Base-by-base conservation (phyloP, 2,113 vertebrate genomes). In the Shinisaurus crocodilurus region DNA sequence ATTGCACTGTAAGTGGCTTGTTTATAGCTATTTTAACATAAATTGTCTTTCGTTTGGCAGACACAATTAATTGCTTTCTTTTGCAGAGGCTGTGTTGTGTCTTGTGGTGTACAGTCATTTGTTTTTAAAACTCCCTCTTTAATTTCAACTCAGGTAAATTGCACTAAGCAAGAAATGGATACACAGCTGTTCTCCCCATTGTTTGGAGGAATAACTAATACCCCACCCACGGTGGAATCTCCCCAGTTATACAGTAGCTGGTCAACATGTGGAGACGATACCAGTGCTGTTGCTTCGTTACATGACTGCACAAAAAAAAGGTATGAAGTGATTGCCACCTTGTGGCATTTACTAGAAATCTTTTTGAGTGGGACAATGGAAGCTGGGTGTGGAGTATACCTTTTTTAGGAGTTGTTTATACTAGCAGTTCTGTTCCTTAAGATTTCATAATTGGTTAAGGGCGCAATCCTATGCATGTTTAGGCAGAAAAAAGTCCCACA, bases 101-200 rank as follows among this genome's bases (percentile, higher is more conserved):
- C 3, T 4, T 10, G 16, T 57, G 70, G 23, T 25, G 0, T 79
- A 23, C 48, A 80, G n/a, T 32, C 1, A 8, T 69, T 81, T 27
- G 8, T 15, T 37, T 88, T 32, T 81, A 45, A 70, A 72, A 29
- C 5, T 2, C 27, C 80, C 25, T 50, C 75, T 86, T 16, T 86
- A 29, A 91, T 18, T 89, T 50, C 13, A 5, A 15, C 8, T 2
- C 12, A 96, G 96, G 91, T 86, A 1, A 94, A 92, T 0, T 88
- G 48, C 93, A 93, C 86, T 87, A 89, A 88, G 3, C 76, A 88
- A 82, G 91, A 80, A 69, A 97, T 97, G 96, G 95, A 96, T 60
- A 67, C 90, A 32, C 92, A 94, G 1, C 50, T 97, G 6, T 96
- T 96, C 86, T 94, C 96, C 79, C 95, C 95, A 0, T 85, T 96